phyloP scores from a whole-genome alignment of 2,797 vertebrate species.

The Premnoplex brunnescens region DNA sequence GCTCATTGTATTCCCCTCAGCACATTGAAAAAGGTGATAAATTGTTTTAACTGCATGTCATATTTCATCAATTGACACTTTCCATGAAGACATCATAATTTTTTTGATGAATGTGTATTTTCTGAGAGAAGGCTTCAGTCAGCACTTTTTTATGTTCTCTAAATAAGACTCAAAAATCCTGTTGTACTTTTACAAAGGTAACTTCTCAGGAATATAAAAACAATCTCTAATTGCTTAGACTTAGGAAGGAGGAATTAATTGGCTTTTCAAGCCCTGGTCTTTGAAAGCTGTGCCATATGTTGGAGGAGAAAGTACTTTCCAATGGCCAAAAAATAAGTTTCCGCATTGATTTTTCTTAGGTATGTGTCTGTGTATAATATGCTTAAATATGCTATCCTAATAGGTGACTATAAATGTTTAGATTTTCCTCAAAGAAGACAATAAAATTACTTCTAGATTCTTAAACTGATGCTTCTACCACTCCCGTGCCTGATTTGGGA shows the following conservation, averaged over 20 bases:
- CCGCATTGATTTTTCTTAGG: neutral
- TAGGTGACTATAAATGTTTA: neutral
- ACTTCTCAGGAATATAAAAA: neutral
- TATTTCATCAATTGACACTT: neutral
- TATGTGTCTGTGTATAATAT: neutral
- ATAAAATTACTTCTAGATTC: neutral
- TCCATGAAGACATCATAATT: neutral
- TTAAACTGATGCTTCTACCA: neutral
- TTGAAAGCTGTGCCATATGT: neutral
- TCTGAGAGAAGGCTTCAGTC: neutral
- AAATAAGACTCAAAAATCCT: neutral
- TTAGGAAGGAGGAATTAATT: neutral
- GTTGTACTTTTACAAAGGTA: neutral
- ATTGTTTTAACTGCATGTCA: neutral
- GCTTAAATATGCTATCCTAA: neutral
- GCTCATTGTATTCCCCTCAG: neutral
- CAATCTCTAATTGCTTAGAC: neutral
- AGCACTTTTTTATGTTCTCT: neutral
- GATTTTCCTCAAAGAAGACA: neutral
- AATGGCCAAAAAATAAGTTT: neutral
- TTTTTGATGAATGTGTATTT: neutral
- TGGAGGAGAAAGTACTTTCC: neutral
- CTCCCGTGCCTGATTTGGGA: neutral
- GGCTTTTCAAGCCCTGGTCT: neutral
- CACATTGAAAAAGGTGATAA: neutral